Conservation (phyloP, 2,888 invertebrate species). For the Celastrina argiolus region DNA sequence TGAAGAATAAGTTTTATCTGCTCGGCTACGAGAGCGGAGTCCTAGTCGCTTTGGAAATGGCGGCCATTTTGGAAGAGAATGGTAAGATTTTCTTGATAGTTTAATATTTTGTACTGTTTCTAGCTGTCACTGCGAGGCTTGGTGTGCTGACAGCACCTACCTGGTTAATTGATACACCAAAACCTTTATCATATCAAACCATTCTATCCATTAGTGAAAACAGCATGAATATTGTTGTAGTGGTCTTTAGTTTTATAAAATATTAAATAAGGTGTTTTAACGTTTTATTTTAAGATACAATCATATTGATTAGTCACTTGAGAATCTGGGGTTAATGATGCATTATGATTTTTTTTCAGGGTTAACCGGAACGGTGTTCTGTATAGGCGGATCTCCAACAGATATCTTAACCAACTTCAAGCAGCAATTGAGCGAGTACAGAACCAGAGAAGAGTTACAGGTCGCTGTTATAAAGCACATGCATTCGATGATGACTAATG, state of each 20-base stretch:
- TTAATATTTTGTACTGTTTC: no score
- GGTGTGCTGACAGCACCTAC: no score
- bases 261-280: no score
- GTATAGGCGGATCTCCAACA: conserved; percentile 48
- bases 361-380: conserved; percentile 47
- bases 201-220: no score
- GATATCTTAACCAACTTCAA: conserved; percentile 38
- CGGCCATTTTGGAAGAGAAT: conserved; percentile 41
- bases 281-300: no score
- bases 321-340: background rate
- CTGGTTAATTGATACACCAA: no score
- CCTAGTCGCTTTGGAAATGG: conserved; percentile 42
- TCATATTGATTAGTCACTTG: no score
- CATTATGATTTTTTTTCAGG: conserved; percentile 38
- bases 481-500: conserved; percentile 36
- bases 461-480: conserved; percentile 40
- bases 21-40: conserved; percentile 45
- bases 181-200: no score
- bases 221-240: no score
- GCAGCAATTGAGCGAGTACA: conserved; percentile 32
- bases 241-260: no score
- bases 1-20: conserved; percentile 39
- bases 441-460: conserved; percentile 38
- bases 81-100: conserved; percentile 33
- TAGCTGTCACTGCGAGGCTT: no score